Conservation (phyloP, 2,113 vertebrate species). For the Paramormyrops kingsleyae region DNA sequence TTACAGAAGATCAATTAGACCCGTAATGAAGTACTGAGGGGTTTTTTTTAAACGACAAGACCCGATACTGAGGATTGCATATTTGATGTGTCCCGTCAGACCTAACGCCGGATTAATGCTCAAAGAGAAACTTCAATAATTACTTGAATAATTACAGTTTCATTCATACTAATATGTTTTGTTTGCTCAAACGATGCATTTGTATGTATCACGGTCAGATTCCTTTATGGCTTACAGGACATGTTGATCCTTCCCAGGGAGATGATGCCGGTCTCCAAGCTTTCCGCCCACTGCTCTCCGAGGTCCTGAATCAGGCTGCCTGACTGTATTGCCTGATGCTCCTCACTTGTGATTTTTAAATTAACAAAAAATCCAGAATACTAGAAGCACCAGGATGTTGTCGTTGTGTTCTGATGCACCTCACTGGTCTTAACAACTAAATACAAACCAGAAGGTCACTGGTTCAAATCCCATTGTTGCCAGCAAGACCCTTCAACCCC, state of each 20-base stretch:
- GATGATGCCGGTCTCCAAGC: not conserved
- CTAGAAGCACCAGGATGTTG: not conserved
- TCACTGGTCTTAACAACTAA: not conserved
- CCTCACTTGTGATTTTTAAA: not conserved
- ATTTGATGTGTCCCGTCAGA: slow-evolving; percentile 18
- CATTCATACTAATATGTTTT: not conserved
- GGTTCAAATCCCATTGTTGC: not conserved
- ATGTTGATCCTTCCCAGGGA: not conserved
- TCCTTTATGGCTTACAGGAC: not conserved
- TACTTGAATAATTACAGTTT: slow-evolving; percentile 4
- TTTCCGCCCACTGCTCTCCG: not conserved
- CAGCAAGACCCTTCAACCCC: not conserved
- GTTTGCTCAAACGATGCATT: not conserved
- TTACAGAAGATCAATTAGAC: slow-evolving; percentile 38
- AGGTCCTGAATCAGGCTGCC: slow-evolving; percentile 32
- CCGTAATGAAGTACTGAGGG: slow-evolving; percentile 15
- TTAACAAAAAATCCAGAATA: not conserved
- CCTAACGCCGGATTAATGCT: not conserved
- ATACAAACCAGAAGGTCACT: not conserved
- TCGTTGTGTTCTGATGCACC: not conserved
- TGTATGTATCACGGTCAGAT: not conserved
- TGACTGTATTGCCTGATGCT: slow-evolving; percentile 28
- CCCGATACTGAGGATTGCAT: slow-evolving; percentile 20
- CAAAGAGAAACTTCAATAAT: not conserved
- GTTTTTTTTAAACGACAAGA: slow-evolving; percentile 41